These are phyloP conservation scores for Pollenia angustigena DNA, from an alignment of 2,888 invertebrate genomes.

Conservation along the genomic window DNA sequence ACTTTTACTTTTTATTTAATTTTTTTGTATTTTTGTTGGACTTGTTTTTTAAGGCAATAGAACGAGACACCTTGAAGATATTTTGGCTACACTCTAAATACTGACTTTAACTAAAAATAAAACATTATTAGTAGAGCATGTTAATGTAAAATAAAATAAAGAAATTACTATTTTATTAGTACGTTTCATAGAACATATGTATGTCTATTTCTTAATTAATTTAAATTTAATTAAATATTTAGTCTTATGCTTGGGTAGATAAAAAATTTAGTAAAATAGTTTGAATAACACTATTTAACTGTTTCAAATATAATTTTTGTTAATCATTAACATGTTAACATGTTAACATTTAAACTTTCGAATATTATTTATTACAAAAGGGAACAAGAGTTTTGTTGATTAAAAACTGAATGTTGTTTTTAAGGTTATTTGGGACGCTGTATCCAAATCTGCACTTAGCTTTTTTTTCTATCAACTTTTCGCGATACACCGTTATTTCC, in stretches of 20 bases:
- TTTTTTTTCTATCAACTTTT: too few species aligned
- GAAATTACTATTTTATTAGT: conserved; percentile 22
- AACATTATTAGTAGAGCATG: conserved; percentile 65
- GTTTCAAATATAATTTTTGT: too few species aligned
- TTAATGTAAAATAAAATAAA: conserved; percentile 41
- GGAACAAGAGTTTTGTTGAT: too few species aligned
- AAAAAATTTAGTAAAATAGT: too few species aligned
- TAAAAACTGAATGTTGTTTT: too few species aligned
- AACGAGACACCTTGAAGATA: conserved; percentile 39
- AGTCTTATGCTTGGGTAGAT: conserved; percentile 20
- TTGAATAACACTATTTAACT: too few species aligned
- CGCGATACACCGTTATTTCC: too few species aligned
- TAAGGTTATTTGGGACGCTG: too few species aligned
- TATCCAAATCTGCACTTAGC: too few species aligned
- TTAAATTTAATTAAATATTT: conserved; percentile 39
- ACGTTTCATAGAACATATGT: not conserved
- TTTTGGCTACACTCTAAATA: conserved; percentile 56
- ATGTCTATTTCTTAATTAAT: not conserved
- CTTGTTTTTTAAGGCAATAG: conserved; percentile 33
- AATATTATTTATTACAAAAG: too few species aligned
- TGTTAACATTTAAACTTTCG: too few species aligned
- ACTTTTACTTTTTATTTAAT: conserved; percentile 59
- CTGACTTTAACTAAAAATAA: conserved; percentile 5
- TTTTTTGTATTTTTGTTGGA: conserved; percentile 19
- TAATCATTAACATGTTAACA: too few species aligned